Base-by-base conservation (phyloP, 2,888 invertebrate species). In the Troglohyphantes excavatus region DNA sequence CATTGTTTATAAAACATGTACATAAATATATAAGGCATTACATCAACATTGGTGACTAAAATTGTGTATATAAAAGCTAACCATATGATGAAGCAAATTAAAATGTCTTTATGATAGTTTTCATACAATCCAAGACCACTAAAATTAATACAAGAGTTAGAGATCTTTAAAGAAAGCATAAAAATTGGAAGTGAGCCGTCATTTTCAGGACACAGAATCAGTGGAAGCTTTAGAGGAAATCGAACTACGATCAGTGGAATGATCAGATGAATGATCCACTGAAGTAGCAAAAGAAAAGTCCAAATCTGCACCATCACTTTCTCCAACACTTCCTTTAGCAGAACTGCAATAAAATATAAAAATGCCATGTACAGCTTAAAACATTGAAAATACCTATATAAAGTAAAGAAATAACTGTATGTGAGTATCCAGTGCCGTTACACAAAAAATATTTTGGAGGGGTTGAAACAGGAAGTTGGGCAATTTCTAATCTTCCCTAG, bases 201-300 rank as follows among this genome's bases (percentile, higher is more conserved):
- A 46, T 17, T 26, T 72, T n/a, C 26, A 70, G 13, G 70, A 72
- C 11, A 26, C 26, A 26, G 72, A 72, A 17, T 72, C 72, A n/a
- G 72, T 72, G 33, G 72, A 72, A 23, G 72, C 39, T 43, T 43
- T 72, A 13, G 72, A 72, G 1, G 46, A 43, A 6, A 23, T 21
- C 5, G 72, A 72, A 26, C 46, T 72, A 23, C 26, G 21, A n/a
- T 46, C 72, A 2, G 21, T 19, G 9, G 68, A 68, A 7, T 33
- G 68, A 39, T 68, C 33, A 13, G 46, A 39, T 0, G 70, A 70
- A 0, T 70, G 33, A 0, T 19, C 39, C 19, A 33, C 53, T 53
- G 95, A 95, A 91, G 95, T 95, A 0, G 95, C 95, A 92, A 95
- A 95, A 92, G 95, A 95, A 91, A 95, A 95, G 39, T 78, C 76